phyloP scores from a whole-genome alignment of 2,888 invertebrate species.

The Adelognathus sp. region DNA sequence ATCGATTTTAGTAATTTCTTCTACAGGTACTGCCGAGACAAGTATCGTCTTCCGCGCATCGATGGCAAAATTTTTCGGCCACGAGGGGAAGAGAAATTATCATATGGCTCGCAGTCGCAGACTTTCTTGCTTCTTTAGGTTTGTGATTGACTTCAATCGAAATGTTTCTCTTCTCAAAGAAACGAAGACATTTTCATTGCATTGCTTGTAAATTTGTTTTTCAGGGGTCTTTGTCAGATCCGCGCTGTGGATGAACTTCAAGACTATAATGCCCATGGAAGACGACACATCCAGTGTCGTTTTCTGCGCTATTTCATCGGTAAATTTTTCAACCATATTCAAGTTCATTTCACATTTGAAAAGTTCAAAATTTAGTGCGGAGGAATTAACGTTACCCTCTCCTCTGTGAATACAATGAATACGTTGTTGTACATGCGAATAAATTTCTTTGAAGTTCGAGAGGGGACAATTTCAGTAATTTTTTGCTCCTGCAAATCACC shows the following conservation, averaged over 20 bases:
- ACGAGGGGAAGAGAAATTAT: conserved; percentile 88
- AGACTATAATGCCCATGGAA: conserved; percentile 86
- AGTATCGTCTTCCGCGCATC: conserved; percentile 82
- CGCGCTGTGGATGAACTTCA: conserved; percentile 86
- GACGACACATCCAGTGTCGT: conserved; percentile 86
- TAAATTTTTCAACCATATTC: conserved; percentile 79
- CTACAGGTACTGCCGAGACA: conserved; percentile 87
- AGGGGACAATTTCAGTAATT: too few species aligned
- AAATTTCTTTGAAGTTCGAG: too few species aligned
- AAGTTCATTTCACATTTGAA: not conserved
- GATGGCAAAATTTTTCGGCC: conserved; percentile 84
- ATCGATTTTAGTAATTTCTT: too few species aligned
- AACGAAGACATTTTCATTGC: conserved; percentile 39
- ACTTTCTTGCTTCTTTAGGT: conserved; percentile 90
- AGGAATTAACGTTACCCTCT: too few species aligned
- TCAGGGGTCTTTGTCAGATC: conserved; percentile 88
- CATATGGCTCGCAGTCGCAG: conserved; percentile 90
- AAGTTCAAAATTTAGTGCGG: not conserved
- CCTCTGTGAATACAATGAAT: too few species aligned
- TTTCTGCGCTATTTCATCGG: conserved; percentile 88
- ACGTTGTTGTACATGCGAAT: too few species aligned
- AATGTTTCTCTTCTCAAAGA: not conserved
- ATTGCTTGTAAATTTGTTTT: conserved; percentile 43
- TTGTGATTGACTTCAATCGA: not conserved
- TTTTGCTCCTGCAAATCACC: too few species aligned